These are phyloP conservation scores for Eueides isabella DNA, from an alignment of 1,140 invertebrate genomes.

Conservation along the genomic window DNA sequence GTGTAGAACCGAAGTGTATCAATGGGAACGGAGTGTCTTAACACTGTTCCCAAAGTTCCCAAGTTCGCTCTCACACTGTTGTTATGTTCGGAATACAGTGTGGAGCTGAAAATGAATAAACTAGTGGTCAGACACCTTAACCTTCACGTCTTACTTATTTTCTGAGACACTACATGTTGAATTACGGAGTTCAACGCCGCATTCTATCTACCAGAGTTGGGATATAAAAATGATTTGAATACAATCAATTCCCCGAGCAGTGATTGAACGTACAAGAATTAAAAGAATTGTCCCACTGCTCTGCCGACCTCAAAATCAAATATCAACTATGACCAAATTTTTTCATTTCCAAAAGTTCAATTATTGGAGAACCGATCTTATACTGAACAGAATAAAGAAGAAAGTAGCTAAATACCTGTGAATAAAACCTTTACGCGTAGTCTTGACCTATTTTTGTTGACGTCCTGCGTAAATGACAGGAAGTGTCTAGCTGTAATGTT, in stretches of 20 bases:
- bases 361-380: not conserved
- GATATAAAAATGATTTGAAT: too few relatives aligned
- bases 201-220: not conserved
- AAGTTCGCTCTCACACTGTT: too few relatives aligned
- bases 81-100: too few relatives aligned
- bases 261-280: too few relatives aligned
- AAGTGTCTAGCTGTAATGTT: not conserved
- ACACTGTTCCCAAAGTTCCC: too few relatives aligned
- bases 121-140: not conserved
- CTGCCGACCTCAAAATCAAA: not conserved
- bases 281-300: too few relatives aligned
- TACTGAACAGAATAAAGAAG: not conserved
- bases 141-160: not conserved
- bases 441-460: not conserved
- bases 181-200: not conserved
- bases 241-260: too few relatives aligned
- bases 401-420: not conserved
- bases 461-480: not conserved
- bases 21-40: too few relatives aligned
- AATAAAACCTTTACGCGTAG: not conserved
- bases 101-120: not conserved
- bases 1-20: too few relatives aligned
- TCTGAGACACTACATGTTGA: not conserved
- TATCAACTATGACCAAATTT: not conserved
- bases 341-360: not conserved